Percentiles rank a stretch among this genome's conserved stretches.
phyloP scores from a whole-genome alignment of 2,888 invertebrate species.

The Ellobium chinense region DNA sequence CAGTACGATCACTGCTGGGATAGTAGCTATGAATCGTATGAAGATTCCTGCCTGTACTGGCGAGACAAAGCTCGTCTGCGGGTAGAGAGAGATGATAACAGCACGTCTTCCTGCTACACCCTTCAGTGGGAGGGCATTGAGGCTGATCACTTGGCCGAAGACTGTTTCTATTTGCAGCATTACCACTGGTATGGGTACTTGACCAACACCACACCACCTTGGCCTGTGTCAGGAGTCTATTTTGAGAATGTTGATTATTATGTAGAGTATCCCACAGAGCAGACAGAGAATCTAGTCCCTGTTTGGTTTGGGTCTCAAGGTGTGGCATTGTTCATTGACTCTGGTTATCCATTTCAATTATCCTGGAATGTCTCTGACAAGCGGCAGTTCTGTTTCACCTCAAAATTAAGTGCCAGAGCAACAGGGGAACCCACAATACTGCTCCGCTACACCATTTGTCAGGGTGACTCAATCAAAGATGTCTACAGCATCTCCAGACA shows the following conservation, averaged over 20 bases:
- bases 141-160: conserved; percentile 48
- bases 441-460: conserved; percentile 54
- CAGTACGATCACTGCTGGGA: conserved; percentile 53
- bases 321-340: conserved; percentile 52
- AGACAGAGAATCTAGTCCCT: conserved; percentile 50
- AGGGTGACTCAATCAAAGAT: conserved; percentile 46
- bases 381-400: conserved; percentile 53
- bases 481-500: conserved; percentile 47
- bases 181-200: conserved; percentile 51
- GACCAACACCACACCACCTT: conserved; percentile 32
- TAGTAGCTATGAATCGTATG: conserved; percentile 29
- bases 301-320: conserved; percentile 54
- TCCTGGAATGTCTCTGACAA: conserved; percentile 53
- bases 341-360: conserved; percentile 50
- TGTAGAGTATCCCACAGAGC: conserved; percentile 49
- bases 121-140: conserved; percentile 50
- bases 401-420: conserved; percentile 36
- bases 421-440: conserved; percentile 29
- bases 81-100: conserved; percentile 46
- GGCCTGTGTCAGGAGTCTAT: conserved; percentile 41
- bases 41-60: conserved; percentile 53
- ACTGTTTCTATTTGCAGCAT: conserved; percentile 54
- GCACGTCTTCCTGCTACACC: conserved; percentile 49
- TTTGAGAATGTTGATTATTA: conserved; percentile 48
- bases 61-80: conserved; percentile 49